Conservation (phyloP, 2,113 vertebrate genomes). For the Mohoua ochrocephala region DNA sequence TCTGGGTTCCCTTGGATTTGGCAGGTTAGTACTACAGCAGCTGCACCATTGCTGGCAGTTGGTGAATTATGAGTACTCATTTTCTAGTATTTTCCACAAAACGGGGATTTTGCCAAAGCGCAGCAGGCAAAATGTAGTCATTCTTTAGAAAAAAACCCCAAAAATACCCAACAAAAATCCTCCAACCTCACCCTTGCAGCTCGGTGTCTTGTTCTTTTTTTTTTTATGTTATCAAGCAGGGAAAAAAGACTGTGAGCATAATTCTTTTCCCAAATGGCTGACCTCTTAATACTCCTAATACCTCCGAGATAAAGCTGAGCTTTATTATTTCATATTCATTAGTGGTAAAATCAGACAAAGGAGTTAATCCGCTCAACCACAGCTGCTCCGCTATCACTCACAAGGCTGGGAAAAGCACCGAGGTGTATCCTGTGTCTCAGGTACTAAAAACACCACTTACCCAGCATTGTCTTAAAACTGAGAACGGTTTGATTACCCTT, state of each 20-base stretch:
- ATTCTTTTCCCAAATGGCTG: background rate
- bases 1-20: background rate
- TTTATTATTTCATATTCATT: slow-evolving; percentile 3
- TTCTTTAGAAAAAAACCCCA: background rate
- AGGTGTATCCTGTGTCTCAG: background rate
- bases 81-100: background rate
- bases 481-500: background rate
- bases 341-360: background rate
- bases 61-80: background rate
- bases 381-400: background rate
- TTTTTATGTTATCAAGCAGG: background rate
- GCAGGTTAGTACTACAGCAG: background rate
- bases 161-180: too few species aligned
- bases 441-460: background rate
- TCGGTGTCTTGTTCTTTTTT: background rate
- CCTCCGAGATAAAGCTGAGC: background rate
- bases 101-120: background rate
- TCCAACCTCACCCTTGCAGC: background rate
- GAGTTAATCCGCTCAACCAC: background rate
- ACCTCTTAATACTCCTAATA: background rate
- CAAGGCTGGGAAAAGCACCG: background rate
- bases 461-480: background rate
- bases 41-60: background rate
- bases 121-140: background rate
- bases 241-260: background rate